Evolutionary conservation across 2,797 vertebrate species (phyloP), one percentile per base, ranked within the genome.

Genomic region (Schizopygopsis pylzovi): DNA sequence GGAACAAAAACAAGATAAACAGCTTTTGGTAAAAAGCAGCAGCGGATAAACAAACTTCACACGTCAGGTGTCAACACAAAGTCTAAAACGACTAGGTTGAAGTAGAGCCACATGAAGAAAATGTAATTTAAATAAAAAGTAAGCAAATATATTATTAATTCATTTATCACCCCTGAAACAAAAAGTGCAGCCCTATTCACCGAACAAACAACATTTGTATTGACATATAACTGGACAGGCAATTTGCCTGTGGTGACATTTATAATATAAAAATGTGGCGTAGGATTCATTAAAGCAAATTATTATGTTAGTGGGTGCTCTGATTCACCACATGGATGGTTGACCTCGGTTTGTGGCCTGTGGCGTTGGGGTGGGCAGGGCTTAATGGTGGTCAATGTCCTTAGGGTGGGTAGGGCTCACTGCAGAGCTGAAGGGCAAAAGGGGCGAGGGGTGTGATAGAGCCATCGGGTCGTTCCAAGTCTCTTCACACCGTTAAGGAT

Each of bases 401-500:
- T 68, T 70, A 4, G 37, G 4, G 43, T 67, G 71, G 82, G 47
- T 13, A 39, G 9, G 28, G 52, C 20, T 61, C 45, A 22, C 25
- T 41, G 37, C 54, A 16, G 43, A 41, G 70, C 78, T 81, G 84
- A 90, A 86, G 79, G 82, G 76, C 87, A 85, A 86, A 59, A 85
- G 88, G 90, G 86, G 92, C 91, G 78, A 91, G 83, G 83, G 89
- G 80, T 90, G 90, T 90, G 92, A 87, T 86, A 88, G 81, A 90
- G 92, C 88, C 89, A 90, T 90, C 88, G 91, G 90, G 87, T 86
- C 88, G 79, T 85, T 90, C 87, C 89, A 86, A 87, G 89, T 90
- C 89, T 91, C 90, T 92, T 92, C 85, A 88, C 56, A 87, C 92
- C 92, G 91, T 94, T 93, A 92, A 91, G 85, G 89, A 90, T 88